Evolutionary conservation across 1,140 invertebrate species (phyloP).

Genomic region (Contarinia nasturtii): DNA sequence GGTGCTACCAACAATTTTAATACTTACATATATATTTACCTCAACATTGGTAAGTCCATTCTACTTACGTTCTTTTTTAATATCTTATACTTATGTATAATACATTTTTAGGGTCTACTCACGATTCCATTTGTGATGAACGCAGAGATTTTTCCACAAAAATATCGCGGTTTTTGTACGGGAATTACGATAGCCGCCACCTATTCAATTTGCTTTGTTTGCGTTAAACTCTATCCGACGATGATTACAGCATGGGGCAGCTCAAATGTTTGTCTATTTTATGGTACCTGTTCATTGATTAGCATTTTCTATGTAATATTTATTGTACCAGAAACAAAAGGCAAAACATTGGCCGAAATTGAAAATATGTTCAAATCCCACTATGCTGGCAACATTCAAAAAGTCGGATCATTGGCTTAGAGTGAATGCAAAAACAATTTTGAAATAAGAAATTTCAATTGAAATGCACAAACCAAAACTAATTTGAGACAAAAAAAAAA

Average conservation of each 20-base stretch:
- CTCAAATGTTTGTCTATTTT: conserved; percentile 49
- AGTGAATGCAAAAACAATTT: no score
- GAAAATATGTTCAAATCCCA: conserved; percentile 19
- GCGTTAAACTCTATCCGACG: conserved; percentile 50
- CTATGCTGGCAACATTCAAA: no score
- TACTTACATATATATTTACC: conserved; percentile 37
- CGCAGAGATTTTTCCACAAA: conserved; percentile 50
- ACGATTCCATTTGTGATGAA: conserved; percentile 52
- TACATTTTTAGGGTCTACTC: no score
- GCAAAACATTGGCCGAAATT: conserved; percentile 54
- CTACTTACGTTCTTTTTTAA: no score
- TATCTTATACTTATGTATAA: no score
- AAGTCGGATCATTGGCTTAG: no score
- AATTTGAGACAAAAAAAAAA: no score
- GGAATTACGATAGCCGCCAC: conserved; percentile 41
- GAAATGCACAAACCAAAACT: no score
- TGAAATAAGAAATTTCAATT: no score
- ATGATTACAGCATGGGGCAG: conserved; percentile 33
- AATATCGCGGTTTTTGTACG: conserved; percentile 42
- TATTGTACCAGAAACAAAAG: conserved; percentile 63
- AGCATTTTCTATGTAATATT: conserved; percentile 46
- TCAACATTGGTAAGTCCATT: no score
- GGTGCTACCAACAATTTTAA: conserved; percentile 28
- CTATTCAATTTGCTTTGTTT: conserved; percentile 51
- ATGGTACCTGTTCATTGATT: conserved; percentile 39